These are phyloP conservation scores for Eremophila alpestris DNA, from an alignment of 2,797 vertebrate genomes.

Conservation along the genomic window DNA sequence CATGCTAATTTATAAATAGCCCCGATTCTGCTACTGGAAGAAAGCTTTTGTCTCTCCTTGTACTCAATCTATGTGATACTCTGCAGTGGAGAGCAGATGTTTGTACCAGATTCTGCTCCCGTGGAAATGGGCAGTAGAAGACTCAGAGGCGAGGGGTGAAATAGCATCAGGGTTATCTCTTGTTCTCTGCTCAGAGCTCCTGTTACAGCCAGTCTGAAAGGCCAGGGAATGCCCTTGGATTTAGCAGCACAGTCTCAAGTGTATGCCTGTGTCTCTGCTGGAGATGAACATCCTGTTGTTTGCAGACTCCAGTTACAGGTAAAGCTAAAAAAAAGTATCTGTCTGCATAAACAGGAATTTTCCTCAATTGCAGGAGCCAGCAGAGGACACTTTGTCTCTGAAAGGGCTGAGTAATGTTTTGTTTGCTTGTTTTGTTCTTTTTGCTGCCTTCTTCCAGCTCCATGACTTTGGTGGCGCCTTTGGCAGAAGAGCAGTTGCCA, in stretches of 20 bases:
- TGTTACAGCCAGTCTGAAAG: neutral
- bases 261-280: neutral
- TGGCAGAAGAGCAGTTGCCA: neutral
- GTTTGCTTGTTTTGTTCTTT: neutral
- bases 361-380: neutral
- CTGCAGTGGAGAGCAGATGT: neutral
- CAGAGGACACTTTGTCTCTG: neutral
- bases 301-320: conserved; percentile 14
- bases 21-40: rapidly evolving
- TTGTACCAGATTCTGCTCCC: conserved; percentile 1
- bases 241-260: neutral
- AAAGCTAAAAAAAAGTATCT: neutral
- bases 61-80: neutral
- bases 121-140: neutral
- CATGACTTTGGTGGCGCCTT: neutral
- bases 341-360: conserved; percentile 33
- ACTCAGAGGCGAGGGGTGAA: neutral
- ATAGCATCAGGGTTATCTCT: neutral
- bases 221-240: neutral
- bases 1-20: conserved; percentile 17
- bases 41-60: neutral
- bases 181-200: neutral
- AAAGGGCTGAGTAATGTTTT: neutral
- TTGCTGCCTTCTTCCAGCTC: neutral
- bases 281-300: neutral